Evolutionary conservation across 2,113 vertebrate genomes (phyloP).

Genomic region (Oncorhynchus clarkii): DNA sequence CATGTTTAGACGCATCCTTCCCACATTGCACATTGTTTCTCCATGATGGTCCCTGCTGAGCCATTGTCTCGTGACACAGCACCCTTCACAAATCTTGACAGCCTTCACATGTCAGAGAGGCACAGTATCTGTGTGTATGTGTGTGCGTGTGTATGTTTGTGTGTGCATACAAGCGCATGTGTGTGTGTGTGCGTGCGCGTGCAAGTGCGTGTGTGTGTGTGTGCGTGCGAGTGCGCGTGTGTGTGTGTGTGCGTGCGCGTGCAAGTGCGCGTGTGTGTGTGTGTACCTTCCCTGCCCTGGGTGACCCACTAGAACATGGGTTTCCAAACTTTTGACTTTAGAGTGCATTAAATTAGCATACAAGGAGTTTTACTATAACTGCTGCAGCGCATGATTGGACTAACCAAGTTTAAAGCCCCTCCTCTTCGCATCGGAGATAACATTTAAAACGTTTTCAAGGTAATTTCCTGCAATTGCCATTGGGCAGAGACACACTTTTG

Average conservation of each 20-base stretch:
- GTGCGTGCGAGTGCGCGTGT: background rate
- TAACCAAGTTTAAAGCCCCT: too few species aligned
- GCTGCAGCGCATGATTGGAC: too few species aligned
- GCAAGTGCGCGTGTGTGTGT: background rate
- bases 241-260: background rate
- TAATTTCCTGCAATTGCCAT: too few species aligned
- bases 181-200: conserved; percentile 1
- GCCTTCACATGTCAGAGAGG: background rate
- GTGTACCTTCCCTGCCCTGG: conserved; percentile 1
- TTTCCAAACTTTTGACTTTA: too few species aligned
- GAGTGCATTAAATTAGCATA: too few species aligned
- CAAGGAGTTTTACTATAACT: too few species aligned
- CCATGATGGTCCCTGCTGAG: too few species aligned
- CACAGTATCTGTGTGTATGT: conserved; percentile 8
- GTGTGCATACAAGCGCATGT: background rate
- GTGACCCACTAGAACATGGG: background rate
- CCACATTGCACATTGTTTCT: conserved; percentile 13
- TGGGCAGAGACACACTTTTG: conserved; percentile 5
- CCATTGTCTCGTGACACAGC: background rate
- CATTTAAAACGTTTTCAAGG: too few species aligned
- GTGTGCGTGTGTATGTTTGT: conserved; percentile 7
- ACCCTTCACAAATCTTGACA: background rate
- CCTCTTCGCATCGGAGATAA: too few species aligned
- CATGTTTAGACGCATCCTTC: background rate
- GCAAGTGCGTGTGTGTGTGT: background rate